Percentiles rank a stretch among this genome's conserved stretches.
These are phyloP conservation scores for Prolemur simus DNA, from an alignment of 2,113 vertebrate genomes.

Conservation along the genomic window DNA sequence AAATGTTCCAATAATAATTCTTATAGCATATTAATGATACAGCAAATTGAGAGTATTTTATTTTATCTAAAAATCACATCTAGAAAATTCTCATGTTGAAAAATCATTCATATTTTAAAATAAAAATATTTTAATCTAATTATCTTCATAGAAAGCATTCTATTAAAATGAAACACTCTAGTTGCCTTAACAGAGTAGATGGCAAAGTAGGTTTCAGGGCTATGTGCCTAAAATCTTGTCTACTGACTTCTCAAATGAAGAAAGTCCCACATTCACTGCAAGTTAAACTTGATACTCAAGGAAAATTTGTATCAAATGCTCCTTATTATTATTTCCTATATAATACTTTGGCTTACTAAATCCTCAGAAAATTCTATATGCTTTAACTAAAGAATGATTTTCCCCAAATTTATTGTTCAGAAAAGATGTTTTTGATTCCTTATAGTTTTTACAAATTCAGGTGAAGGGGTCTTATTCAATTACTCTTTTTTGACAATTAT, in stretches of 20 bases:
- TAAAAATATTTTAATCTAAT: constrained; percentile 9
- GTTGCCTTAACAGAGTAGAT: background rate
- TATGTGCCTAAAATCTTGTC: background rate
- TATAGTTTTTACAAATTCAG: background rate
- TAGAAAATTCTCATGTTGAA: constrained; percentile 12
- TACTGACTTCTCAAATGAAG: background rate
- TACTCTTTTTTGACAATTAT: background rate
- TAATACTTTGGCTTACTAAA: too few species aligned
- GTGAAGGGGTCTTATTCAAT: background rate
- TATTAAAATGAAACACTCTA: background rate
- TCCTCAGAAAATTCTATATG: too few species aligned
- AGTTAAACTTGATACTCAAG: too few species aligned
- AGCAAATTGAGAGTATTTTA: background rate
- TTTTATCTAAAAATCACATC: background rate
- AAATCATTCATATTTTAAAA: background rate
- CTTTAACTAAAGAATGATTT: too few species aligned
- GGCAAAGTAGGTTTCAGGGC: background rate
- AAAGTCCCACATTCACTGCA: too few species aligned
- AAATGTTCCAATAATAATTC: constrained; percentile 29
- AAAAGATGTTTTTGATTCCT: background rate
- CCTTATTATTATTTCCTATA: too few species aligned
- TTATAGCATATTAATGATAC: constrained; percentile 31
- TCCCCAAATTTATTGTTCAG: too few species aligned
- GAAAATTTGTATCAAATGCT: too few species aligned
- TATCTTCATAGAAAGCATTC: background rate